These are phyloP conservation scores for Coregonus sp. DNA, from an alignment of 2,797 vertebrate species.

Conservation along the genomic window DNA sequence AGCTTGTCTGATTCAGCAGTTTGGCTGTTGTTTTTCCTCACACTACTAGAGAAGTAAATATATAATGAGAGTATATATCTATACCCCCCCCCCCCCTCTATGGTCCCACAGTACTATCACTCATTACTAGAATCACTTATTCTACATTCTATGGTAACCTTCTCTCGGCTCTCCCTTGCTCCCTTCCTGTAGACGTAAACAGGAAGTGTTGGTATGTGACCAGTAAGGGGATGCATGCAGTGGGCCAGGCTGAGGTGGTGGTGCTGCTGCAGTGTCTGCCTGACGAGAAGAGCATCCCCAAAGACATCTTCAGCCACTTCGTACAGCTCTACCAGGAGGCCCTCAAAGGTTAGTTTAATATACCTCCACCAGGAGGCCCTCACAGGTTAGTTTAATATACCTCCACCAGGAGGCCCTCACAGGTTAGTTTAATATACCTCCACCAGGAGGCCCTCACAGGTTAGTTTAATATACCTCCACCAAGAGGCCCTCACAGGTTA, in stretches of 20 bases:
- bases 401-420: not conserved
- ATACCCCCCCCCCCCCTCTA: too few species aligned
- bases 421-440: not conserved
- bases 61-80: too few species aligned
- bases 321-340: slow-evolving; percentile 97
- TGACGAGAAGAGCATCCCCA: slow-evolving; percentile 95
- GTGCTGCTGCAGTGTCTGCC: slow-evolving; percentile 94
- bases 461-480: not conserved
- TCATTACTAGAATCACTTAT: too few species aligned
- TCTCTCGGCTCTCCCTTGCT: not conserved
- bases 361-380: slow-evolving; percentile 7
- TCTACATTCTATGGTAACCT: too few species aligned
- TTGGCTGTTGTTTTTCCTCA: too few species aligned
- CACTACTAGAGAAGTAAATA: too few species aligned
- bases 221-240: slow-evolving; percentile 97
- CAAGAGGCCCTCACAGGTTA: slow-evolving; percentile 7
- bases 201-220: slow-evolving; percentile 98
- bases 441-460: slow-evolving; percentile 10
- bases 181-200: slow-evolving; percentile 87
- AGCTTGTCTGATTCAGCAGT: too few species aligned
- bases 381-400: not conserved
- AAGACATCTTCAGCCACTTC: slow-evolving; percentile 95
- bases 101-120: too few species aligned
- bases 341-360: slow-evolving; percentile 80
- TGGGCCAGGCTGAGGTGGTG: slow-evolving; percentile 94